phyloP scores from a whole-genome alignment of 2,113 vertebrate species.

The Callithrix jacchus region DNA sequence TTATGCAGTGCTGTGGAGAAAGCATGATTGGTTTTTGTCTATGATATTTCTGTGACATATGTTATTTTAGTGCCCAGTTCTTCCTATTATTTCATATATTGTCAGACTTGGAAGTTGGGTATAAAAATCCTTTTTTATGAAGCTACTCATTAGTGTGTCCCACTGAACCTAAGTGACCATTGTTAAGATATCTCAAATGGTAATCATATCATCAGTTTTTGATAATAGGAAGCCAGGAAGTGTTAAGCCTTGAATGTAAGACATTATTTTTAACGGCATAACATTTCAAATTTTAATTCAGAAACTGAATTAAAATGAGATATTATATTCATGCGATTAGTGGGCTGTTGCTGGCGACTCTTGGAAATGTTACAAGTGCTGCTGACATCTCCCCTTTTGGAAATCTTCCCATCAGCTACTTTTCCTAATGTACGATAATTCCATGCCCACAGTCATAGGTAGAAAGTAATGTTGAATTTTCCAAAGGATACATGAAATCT shows the following conservation, averaged over 20 bases:
- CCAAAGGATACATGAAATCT: not conserved
- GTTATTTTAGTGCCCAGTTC: not conserved
- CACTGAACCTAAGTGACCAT: not conserved
- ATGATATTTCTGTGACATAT: not conserved
- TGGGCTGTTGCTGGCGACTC: not conserved
- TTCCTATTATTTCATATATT: not conserved
- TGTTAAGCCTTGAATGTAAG: constrained; percentile 21
- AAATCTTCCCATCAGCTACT: not conserved
- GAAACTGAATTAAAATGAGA: not conserved
- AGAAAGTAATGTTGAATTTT: not conserved
- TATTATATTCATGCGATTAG: not conserved
- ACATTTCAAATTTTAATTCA: constrained; percentile 36
- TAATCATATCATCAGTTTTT: not conserved
- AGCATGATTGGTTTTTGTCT: not conserved
- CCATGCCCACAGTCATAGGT: rapidly evolving
- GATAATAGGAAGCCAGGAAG: constrained; percentile 10
- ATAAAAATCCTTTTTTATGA: not conserved
- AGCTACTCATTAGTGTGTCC: not conserved
- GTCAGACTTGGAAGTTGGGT: not conserved
- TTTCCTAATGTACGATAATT: not conserved
- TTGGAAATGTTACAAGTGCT: not conserved
- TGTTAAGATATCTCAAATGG: not conserved
- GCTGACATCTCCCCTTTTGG: not conserved
- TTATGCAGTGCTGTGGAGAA: not conserved
- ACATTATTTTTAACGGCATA: not conserved